Evolutionary conservation across 1,140 invertebrate species (phyloP), one percentile per base, ranked within the genome.

Genomic region (Drosophila navojoa): DNA sequence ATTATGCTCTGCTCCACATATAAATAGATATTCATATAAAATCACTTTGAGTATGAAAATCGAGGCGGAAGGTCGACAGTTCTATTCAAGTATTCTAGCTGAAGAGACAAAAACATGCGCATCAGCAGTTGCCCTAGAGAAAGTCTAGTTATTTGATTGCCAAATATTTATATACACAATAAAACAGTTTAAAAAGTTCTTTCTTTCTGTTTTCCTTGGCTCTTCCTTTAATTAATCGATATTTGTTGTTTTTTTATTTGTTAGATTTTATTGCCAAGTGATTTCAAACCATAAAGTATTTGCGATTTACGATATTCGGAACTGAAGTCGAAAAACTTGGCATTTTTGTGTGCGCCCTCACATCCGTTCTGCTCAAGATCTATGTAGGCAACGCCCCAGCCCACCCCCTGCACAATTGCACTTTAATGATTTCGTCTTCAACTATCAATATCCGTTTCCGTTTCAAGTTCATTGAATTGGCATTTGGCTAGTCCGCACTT

Each of bases 391-490:
- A n/a, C 25, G 22, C 45, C 22, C 29, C 27, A 60, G 38, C 45
- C 6, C 55, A 45, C 35, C 15, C n/a, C 2, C 45, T 67, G 52
- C 54, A 68, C 79, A 87, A 87, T 87, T 87, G 84, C 73, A 84
- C 84, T 87, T 90, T 87, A 90, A 90, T 90, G 85, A 90, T 90
- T 87, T 81, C 87, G 80, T 90, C 87, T 90, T 90, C 77, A 90
- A 87, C 87, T 82, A 87, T 90, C 87, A 90, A 90, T 90, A 90
- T 90, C 87, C 87, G 87, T 79, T 90, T 74, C 87, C 77, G 79
- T 74, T 81, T 89, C 77, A 79, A 76, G 77, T 80, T 89, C 77
- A 80, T 73, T 79, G 62, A 58, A 68, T 76, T 73, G 40, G 60
- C 69, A 71, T 71, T 76, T 50, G 71, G 35, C 19, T 25, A 40